Evolutionary conservation across 2,113 vertebrate genomes (phyloP), one percentile per base, ranked within the genome.

Genomic region (Cervus canadensis): DNA sequence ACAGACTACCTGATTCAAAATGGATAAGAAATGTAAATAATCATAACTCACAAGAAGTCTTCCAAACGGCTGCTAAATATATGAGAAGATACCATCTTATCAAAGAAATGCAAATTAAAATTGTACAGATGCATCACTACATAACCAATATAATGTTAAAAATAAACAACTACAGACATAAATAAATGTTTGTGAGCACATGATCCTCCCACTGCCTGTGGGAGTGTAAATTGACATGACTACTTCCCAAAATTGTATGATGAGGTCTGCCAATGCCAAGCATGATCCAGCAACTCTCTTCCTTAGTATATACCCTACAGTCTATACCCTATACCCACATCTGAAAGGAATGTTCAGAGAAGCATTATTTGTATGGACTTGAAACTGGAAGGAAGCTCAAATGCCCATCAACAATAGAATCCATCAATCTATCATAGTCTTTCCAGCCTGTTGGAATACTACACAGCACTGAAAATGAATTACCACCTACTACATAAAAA

Each of bases 61-160:
- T 52, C 23, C 8, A 33, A 40, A 28, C 7, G 19, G 6, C 52
- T 12, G 3, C 62, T 60, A 33, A 14, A 50, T 2, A 2, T 16
- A 1, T 2, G 6, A 52, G 82, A 85, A 59, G 4, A 30, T 21
- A 7, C 5, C 14, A 6, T 43, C 48, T 60, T 25, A 8, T 9
- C 15, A 21, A 52, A 30, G 10, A 78, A 50, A 62, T 25, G 43
- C 28, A 83, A 40, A 48, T 19, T 6, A 52, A 52, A 76, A 40
- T 67, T 21, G 40, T 19, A 48, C 19, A 23, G 13, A 7, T 21
- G 5, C 1, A 0, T 6, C 2, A 15, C n/a, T 33, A 0, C 16
- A 33, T 36, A 67, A 48, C 4, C 2, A 56, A 26, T 1, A 33
- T 64, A 36, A 25, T 56, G 17, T 43, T 82, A 56, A 43, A 48